Conservation (phyloP, 2,888 invertebrate genomes). For the Incurvaria masculella region DNA sequence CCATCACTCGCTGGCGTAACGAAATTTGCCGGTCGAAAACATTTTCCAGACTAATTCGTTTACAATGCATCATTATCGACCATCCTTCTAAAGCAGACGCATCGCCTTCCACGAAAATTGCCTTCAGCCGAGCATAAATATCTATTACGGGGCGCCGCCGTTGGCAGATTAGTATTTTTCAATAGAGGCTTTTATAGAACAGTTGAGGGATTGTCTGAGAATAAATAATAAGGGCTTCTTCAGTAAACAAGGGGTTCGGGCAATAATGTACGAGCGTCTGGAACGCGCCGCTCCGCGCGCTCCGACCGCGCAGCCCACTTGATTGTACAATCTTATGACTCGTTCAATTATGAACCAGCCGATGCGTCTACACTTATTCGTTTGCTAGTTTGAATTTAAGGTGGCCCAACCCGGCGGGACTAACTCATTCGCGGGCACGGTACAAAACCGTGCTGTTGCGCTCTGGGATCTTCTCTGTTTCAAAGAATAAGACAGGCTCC, state of each 20-base stretch:
- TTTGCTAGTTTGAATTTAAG: no score
- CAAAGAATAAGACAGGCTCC: no score
- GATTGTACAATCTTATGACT: background rate
- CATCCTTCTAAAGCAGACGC: background rate
- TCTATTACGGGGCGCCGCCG: slow-evolving; percentile 42
- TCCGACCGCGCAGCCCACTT: background rate
- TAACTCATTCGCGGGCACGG: no score
- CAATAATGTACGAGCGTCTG: background rate
- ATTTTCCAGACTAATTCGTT: slow-evolving; percentile 38
- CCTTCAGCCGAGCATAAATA: slow-evolving; percentile 49
- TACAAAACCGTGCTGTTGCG: no score
- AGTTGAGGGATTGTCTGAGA: slow-evolving; percentile 27
- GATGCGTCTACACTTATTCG: no score
- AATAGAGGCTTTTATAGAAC: slow-evolving; percentile 29
- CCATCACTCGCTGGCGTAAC: no score
- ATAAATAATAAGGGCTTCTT: slow-evolving; percentile 21
- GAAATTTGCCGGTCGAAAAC: slow-evolving; percentile 13
- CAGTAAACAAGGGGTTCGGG: slow-evolving; percentile 36
- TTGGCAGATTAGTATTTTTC: slow-evolving; percentile 51
- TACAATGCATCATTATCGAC: slow-evolving; percentile 31
- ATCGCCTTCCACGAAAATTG: slow-evolving; percentile 28
- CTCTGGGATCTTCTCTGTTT: no score
- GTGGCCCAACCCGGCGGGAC: no score
- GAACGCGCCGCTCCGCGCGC: background rate
- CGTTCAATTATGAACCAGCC: background rate